phyloP scores from a whole-genome alignment of 1,140 invertebrate genomes.

The Sweltsa coloradensis region DNA sequence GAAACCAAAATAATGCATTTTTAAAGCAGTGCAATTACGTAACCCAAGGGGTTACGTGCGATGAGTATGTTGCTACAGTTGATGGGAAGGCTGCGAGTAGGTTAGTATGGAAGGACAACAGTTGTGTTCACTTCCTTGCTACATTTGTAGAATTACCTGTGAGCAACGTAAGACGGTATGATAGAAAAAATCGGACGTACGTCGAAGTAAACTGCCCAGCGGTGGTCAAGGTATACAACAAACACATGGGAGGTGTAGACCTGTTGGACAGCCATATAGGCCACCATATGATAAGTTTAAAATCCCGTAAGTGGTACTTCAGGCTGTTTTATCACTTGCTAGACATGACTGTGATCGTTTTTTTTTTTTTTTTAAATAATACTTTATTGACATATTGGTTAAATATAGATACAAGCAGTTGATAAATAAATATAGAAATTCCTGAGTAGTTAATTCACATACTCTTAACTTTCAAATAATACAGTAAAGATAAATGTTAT shows the following conservation, averaged over 20 bases:
- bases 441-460: too few relatives aligned
- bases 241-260: conserved; percentile 24
- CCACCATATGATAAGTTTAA: conserved; percentile 19
- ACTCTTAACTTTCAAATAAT: too few relatives aligned
- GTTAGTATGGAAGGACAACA: conserved; percentile 30
- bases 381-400: too few relatives aligned
- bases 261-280: conserved; percentile 24
- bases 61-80: too few relatives aligned
- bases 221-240: conserved; percentile 20
- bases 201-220: conserved; percentile 20
- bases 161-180: conserved; percentile 14
- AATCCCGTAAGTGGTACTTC: conserved; percentile 17
- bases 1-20: too few relatives aligned
- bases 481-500: too few relatives aligned
- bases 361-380: too few relatives aligned
- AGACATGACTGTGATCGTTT: conserved; percentile 20
- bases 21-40: too few relatives aligned
- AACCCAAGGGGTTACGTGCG: too few relatives aligned
- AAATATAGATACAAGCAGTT: too few relatives aligned
- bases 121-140: conserved; percentile 24
- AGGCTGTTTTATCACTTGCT: conserved; percentile 23
- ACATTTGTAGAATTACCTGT: conserved; percentile 21
- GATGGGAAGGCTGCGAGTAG: too few relatives aligned
- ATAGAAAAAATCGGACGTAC: conserved; percentile 6
- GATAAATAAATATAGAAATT: too few relatives aligned